Evolutionary conservation across 2,888 invertebrate species (phyloP).

Genomic region (Thyatira batis): DNA sequence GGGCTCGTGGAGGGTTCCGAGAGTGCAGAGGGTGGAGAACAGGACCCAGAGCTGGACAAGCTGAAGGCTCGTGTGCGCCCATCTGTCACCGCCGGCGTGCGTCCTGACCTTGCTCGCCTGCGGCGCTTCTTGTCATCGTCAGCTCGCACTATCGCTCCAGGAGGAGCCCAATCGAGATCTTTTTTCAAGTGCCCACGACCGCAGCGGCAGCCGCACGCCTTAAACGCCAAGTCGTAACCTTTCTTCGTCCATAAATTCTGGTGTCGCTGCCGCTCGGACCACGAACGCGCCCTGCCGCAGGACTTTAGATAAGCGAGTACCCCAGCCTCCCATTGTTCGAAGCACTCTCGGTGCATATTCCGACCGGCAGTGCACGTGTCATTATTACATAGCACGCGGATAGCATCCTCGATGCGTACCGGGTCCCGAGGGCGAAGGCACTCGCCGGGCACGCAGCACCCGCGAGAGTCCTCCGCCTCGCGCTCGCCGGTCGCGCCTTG

Average conservation of each 20-base stretch:
- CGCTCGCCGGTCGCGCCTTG: slow-evolving; percentile 78
- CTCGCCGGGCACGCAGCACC: slow-evolving; percentile 93
- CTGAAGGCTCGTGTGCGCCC: slow-evolving; percentile 88
- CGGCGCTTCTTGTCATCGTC: slow-evolving; percentile 76
- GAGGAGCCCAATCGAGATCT: slow-evolving; percentile 95
- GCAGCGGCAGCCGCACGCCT: slow-evolving; percentile 97
- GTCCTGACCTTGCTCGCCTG: slow-evolving; percentile 63
- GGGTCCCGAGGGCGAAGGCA: slow-evolving; percentile 88
- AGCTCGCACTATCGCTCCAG: slow-evolving; percentile 82
- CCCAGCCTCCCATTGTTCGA: slow-evolving; percentile 95
- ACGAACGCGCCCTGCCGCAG: slow-evolving; percentile 94
- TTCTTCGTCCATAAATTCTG: slow-evolving; percentile 99
- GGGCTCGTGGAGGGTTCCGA: slow-evolving; percentile 89
- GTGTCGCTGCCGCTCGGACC: slow-evolving; percentile 96
- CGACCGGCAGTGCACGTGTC: slow-evolving; percentile 93
- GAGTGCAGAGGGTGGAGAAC: slow-evolving; percentile 91
- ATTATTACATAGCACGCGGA: slow-evolving; percentile 97
- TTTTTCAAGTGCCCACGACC: slow-evolving; percentile 96
- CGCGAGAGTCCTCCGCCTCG: slow-evolving; percentile 78
- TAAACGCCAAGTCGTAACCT: slow-evolving; percentile 97
- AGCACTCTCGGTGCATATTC: slow-evolving; percentile 98
- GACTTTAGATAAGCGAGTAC: slow-evolving; percentile 94
- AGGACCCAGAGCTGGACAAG: slow-evolving; percentile 90
- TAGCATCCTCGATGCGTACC: slow-evolving; percentile 86
- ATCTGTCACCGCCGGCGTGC: slow-evolving; percentile 66